Base-by-base conservation (phyloP, 2,797 vertebrate species). In the Tenualosa thibaudeaui region DNA sequence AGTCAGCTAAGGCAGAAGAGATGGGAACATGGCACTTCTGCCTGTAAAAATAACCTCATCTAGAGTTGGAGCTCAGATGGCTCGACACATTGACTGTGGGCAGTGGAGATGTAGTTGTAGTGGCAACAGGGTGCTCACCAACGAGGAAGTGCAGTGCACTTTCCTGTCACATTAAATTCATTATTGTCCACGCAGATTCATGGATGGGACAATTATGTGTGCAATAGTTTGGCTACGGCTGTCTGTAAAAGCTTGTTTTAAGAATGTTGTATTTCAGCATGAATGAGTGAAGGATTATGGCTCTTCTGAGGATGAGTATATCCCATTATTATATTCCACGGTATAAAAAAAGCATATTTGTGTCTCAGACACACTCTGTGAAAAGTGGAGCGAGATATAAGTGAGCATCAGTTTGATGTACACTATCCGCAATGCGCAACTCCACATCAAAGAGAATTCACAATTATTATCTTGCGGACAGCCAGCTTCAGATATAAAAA, bases 401-500 rank as follows among this genome's bases (percentile, higher is more conserved):
- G 24, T 83, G 1, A 83, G 65, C 50, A 5, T 22, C 81, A 81
- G 22, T 50, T 24, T 40, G 78, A 26, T 43, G 81, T 86, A 83
- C 56, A 92, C 49, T 90, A 90, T 84, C 90, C 87, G 89, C 89
- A 93, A 87, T 91, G 92, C 88, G 92, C 89, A 92, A 92, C 88
- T 85, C 92, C 92, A 93, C 91, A 90, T 93, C 89, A 91, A 92
- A 92, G 86, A 88, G 85, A 89, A 87, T 88, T 43, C 83, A 84
- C 24, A 71, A 87, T 75, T 62, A 85, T 84, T 71, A 78, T 82
- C 84, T 86, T 83, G 22, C 81, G 50, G 54, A 84, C 82, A 68
- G 68, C 83, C 54, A 62, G 24, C 15, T 17, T 31, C 37, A 75
- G 37, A 75, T 17, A 43, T 43, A 1, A 71, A 46, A 37, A 24